These are phyloP conservation scores for Tupiocoris notatus DNA, from an alignment of 2,888 invertebrate species.

Conservation along the genomic window DNA sequence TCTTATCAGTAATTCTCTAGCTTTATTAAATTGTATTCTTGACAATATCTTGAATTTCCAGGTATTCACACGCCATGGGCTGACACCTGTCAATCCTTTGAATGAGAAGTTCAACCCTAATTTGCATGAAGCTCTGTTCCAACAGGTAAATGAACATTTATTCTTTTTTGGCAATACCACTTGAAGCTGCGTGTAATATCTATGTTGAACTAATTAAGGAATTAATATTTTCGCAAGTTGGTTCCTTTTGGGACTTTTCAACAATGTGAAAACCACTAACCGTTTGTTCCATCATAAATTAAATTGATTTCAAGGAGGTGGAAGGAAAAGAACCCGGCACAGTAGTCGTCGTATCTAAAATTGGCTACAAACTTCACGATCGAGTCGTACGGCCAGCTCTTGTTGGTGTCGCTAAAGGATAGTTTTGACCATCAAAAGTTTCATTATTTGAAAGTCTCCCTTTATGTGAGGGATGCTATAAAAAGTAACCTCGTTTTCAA, in stretches of 20 bases:
- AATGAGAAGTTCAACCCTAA: slow-evolving; percentile 96
- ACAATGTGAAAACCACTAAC: too few relatives aligned
- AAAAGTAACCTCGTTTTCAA: neutral
- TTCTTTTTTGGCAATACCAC: too few relatives aligned
- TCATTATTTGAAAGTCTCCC: too few relatives aligned
- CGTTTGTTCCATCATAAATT: too few relatives aligned
- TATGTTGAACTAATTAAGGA: too few relatives aligned
- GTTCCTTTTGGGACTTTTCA: too few relatives aligned
- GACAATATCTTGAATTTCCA: slow-evolving; percentile 55
- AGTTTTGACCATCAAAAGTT: slow-evolving; percentile 17
- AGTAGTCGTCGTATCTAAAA: slow-evolving; percentile 88
- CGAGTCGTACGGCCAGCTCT: slow-evolving; percentile 92
- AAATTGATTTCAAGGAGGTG: slow-evolving; percentile 69
- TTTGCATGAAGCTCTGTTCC: slow-evolving; percentile 92
- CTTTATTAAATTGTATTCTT: too few relatives aligned
- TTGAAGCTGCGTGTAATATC: too few relatives aligned
- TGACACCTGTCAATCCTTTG: slow-evolving; percentile 81
- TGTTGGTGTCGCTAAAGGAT: slow-evolving; percentile 87
- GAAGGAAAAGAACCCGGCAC: slow-evolving; percentile 80
- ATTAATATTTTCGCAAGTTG: too few relatives aligned
- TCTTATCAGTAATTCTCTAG: neutral
- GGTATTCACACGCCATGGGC: slow-evolving; percentile 89
- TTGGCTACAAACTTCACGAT: slow-evolving; percentile 92
- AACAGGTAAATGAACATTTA: slow-evolving; percentile 63
- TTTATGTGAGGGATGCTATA: neutral